Conservation (phyloP, 2,797 vertebrate species). For the Enteromius fasciolatus region DNA sequence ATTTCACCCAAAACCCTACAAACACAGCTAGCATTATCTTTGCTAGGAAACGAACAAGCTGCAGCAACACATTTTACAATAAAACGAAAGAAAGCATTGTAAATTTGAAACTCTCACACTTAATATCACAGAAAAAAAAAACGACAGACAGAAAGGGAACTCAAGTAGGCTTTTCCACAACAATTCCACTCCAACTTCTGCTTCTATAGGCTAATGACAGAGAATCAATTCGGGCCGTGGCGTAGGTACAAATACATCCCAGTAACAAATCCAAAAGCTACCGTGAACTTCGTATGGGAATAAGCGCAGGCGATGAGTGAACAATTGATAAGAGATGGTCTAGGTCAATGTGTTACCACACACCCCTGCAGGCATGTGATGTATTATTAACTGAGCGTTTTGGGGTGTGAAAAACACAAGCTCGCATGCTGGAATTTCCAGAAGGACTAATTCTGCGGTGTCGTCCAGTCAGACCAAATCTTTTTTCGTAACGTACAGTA, state of each 20-base stretch:
- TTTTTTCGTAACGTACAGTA: constrained; percentile 12
- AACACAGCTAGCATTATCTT: constrained; percentile 66
- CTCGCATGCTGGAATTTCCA: constrained; percentile 39
- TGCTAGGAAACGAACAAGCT: constrained; percentile 64
- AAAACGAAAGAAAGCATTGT: constrained; percentile 63
- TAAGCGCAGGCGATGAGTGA: constrained; percentile 20
- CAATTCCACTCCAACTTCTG: constrained; percentile 67
- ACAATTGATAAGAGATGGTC: constrained; percentile 31
- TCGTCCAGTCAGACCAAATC: constrained; percentile 26
- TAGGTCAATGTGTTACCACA: constrained; percentile 34
- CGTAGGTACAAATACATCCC: constrained; percentile 62
- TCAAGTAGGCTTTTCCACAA: constrained; percentile 69
- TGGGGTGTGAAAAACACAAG: constrained; percentile 21
- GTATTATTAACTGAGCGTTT: constrained; percentile 42
- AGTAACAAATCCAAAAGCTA: constrained; percentile 15
- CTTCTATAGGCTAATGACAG: constrained; percentile 70
- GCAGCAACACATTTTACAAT: constrained; percentile 67
- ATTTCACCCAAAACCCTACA: constrained; percentile 54
- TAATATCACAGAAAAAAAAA: constrained; percentile 65
- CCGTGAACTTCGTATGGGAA: constrained; percentile 10
- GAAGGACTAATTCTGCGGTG: constrained; percentile 13
- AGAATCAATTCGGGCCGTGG: constrained; percentile 63
- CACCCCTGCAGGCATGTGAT: constrained; percentile 21
- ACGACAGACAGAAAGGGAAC: constrained; percentile 69
- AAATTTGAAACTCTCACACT: constrained; percentile 71